Conservation (phyloP, 1,140 invertebrate genomes). For the Aricia agestis region DNA sequence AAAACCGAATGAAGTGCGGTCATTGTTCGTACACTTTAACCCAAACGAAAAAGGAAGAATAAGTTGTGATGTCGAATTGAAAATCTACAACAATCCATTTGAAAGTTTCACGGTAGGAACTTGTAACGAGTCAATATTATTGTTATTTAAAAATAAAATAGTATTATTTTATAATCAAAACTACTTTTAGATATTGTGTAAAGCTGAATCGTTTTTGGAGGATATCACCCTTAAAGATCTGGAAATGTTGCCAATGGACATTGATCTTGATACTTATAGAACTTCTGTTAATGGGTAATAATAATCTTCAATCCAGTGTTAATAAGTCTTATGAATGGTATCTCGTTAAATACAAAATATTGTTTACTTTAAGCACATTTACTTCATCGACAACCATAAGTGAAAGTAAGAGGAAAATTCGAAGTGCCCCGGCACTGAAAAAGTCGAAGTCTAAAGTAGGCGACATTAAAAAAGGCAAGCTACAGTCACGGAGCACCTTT, state of each 20-base stretch:
- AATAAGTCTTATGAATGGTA: background rate
- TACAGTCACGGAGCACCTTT: conserved; percentile 30
- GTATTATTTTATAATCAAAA: background rate
- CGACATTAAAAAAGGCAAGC: conserved; percentile 43
- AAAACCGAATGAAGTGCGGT: conserved; percentile 42
- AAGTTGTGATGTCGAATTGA: conserved; percentile 53
- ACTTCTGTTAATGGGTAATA: conserved; percentile 40
- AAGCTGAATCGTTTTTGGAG: conserved; percentile 65
- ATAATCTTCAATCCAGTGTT: background rate
- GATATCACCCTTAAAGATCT: conserved; percentile 59
- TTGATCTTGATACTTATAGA: conserved; percentile 49
- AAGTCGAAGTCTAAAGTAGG: conserved; percentile 36
- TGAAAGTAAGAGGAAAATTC: conserved; percentile 53
- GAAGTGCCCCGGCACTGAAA: conserved; percentile 42
- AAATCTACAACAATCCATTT: conserved; percentile 59
- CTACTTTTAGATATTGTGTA: conserved; percentile 51
- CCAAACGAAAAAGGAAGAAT: conserved; percentile 52
- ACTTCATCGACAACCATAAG: conserved; percentile 33
- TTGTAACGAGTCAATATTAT: background rate
- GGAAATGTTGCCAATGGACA: conserved; percentile 64
- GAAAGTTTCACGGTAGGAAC: conserved; percentile 54
- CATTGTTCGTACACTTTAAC: conserved; percentile 48
- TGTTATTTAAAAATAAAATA: background rate
- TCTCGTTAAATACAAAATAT: too few species aligned
- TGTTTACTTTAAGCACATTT: background rate